phyloP scores from a whole-genome alignment of 2,113 vertebrate species.

The Dermatemys mawii region DNA sequence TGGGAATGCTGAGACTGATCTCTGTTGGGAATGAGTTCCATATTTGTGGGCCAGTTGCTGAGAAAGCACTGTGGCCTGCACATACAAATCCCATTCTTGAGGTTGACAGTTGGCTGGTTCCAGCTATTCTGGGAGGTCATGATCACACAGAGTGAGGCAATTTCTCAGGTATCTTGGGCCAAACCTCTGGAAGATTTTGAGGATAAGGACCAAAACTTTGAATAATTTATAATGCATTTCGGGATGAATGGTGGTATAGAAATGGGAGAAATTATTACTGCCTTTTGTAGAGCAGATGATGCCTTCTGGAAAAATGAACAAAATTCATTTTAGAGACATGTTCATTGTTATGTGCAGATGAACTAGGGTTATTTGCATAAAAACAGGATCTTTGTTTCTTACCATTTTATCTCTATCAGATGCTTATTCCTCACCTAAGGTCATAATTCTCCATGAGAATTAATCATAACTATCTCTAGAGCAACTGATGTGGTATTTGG shows the following conservation, averaged over 20 bases:
- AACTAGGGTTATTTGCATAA: background rate
- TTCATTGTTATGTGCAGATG: background rate
- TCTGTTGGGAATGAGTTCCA: background rate
- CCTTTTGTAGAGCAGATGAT: background rate
- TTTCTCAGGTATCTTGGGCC: background rate
- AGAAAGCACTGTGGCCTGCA: background rate
- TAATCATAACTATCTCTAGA: background rate
- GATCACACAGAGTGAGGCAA: accelerated
- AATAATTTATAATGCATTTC: background rate
- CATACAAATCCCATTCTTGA: background rate
- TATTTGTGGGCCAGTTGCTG: background rate
- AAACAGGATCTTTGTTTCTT: background rate
- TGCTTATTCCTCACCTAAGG: background rate
- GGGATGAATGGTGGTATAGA: background rate
- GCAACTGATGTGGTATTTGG: background rate
- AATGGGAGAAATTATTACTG: background rate
- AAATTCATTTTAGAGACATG: background rate
- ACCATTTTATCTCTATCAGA: background rate
- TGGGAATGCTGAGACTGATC: background rate
- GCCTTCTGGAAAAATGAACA: background rate
- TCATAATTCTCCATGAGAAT: background rate
- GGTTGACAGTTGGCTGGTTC: background rate
- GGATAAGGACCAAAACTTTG: background rate
- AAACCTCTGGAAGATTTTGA: background rate
- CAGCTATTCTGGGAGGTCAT: background rate